phyloP scores from a whole-genome alignment of 2,888 invertebrate genomes.

The Cotesia congregata region DNA sequence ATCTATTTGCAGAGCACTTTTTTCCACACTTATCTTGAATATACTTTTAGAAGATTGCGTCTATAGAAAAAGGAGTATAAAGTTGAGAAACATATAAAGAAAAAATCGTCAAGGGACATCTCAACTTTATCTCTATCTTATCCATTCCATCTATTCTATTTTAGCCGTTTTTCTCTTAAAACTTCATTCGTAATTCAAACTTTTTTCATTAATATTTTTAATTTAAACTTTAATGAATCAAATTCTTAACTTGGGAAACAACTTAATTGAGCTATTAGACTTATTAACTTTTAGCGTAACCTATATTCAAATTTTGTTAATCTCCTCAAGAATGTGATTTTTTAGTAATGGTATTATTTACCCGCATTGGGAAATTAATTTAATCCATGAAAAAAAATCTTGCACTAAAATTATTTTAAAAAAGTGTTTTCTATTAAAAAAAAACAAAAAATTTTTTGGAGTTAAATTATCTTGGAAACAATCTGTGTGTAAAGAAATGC shows the following conservation, averaged over 20 bases:
- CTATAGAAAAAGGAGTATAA: slow-evolving; percentile 38
- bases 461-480: too few species aligned
- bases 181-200: not conserved
- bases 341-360: too few species aligned
- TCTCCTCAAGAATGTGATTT: too few species aligned
- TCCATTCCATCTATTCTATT: not conserved
- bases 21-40: slow-evolving; percentile 47
- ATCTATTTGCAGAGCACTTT: slow-evolving; percentile 22
- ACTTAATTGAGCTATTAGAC: not conserved
- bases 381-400: too few species aligned
- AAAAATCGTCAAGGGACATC: slow-evolving; percentile 25
- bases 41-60: slow-evolving; percentile 51
- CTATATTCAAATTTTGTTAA: too few species aligned
- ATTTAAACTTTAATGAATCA: too few species aligned
- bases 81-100: slow-evolving; percentile 24
- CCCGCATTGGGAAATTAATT: too few species aligned
- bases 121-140: not conserved
- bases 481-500: too few species aligned
- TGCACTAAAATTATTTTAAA: too few species aligned
- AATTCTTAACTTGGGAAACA: too few species aligned
- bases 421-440: too few species aligned
- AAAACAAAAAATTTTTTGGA: too few species aligned
- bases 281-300: not conserved
- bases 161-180: not conserved
- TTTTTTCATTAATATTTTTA: not conserved